Evolutionary conservation across 2,797 vertebrate species (phyloP).

Genomic region (Semaprochilodus insignis): DNA sequence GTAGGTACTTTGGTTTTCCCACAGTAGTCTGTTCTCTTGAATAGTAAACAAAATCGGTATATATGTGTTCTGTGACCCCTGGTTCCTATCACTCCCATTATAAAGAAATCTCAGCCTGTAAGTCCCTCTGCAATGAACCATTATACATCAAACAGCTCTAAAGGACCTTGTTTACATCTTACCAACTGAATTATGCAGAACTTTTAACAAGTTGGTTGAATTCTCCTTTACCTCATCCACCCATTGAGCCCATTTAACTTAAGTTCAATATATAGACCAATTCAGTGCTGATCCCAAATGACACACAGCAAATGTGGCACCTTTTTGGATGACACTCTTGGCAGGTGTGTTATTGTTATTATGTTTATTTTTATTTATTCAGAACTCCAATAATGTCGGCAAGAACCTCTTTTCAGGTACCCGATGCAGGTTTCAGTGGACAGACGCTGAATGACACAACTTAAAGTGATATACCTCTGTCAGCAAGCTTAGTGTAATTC

Average conservation of each 20-base stretch:
- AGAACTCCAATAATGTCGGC: slow-evolving; percentile 34
- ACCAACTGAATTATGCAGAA: no score
- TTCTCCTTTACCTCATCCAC: neutral
- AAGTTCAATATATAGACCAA: neutral
- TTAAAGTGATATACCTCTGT: slow-evolving; percentile 55
- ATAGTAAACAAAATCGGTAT: no score
- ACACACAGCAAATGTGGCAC: neutral
- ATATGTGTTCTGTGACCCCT: no score
- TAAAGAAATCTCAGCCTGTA: no score
- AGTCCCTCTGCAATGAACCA: no score
- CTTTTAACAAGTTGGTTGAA: no score
- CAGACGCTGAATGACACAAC: slow-evolving; percentile 19
- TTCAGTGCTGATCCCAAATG: neutral
- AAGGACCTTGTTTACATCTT: no score
- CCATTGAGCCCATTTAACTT: slow-evolving; percentile 1
- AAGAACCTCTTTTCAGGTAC: slow-evolving; percentile 14
- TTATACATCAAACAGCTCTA: no score
- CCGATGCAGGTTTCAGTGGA: slow-evolving; percentile 35
- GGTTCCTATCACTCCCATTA: no score
- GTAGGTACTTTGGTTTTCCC: no score
- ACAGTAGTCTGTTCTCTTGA: no score
- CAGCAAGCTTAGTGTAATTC: slow-evolving; percentile 28
- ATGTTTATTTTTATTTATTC: slow-evolving; percentile 63
- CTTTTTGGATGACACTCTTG: neutral
- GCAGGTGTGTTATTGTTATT: slow-evolving; percentile 26